Evolutionary conservation across 2,797 vertebrate species (phyloP).

Genomic region (Chloroceryle amazona): DNA sequence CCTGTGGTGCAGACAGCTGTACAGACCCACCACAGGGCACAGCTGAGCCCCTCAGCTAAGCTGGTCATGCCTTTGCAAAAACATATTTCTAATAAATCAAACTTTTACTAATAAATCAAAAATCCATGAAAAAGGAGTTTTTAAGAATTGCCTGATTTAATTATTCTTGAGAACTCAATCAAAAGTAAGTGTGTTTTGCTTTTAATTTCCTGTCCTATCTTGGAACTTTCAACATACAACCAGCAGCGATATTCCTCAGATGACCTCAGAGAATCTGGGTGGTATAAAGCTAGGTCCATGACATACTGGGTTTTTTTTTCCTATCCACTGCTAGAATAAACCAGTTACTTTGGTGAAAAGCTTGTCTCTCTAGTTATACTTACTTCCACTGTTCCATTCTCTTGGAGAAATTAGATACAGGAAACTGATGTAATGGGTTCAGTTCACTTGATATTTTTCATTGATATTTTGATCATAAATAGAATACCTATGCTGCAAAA

Average conservation of each 20-base stretch:
- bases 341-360: not conserved
- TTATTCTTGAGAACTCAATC: not conserved
- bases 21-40: not conserved
- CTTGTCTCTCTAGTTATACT: not conserved
- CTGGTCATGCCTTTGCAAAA: not conserved
- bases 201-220: not conserved
- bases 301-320: not conserved
- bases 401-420: not conserved
- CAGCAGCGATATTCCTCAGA: not conserved
- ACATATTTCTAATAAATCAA: not conserved
- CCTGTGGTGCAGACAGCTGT: accelerated
- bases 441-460: not conserved
- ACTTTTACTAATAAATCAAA: not conserved
- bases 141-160: not conserved
- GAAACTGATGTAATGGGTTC: not conserved
- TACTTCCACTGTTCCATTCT: not conserved
- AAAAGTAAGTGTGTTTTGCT: not conserved
- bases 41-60: not conserved
- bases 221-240: not conserved
- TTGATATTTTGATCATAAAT: not conserved
- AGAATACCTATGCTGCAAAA: not conserved
- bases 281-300: not conserved
- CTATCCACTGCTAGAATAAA: not conserved
- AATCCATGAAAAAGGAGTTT: not conserved
- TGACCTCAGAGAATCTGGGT: not conserved